Conservation (phyloP, 1,140 invertebrate genomes). For the Leptoteleia sp. region DNA sequence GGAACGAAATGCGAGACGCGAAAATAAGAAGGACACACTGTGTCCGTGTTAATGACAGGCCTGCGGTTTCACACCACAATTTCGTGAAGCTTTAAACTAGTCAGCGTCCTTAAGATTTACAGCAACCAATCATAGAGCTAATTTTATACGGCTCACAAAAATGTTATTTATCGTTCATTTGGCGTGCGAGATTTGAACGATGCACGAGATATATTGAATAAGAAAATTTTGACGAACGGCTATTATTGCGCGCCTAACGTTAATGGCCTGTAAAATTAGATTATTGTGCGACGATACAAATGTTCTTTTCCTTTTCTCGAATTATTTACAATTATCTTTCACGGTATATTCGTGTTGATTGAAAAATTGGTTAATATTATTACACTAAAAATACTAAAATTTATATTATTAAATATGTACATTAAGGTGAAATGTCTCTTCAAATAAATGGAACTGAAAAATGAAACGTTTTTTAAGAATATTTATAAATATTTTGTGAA, state of each 20-base stretch:
- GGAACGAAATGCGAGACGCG: conserved; percentile 15
- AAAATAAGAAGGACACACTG: conserved; percentile 23
- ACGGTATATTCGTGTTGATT: too few relatives aligned
- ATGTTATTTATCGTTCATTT: conserved; percentile 63
- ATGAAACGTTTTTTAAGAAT: too few relatives aligned
- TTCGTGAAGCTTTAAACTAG: conserved; percentile 60
- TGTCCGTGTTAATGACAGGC: conserved; percentile 60
- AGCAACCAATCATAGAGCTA: conserved; percentile 66
- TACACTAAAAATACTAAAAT: too few relatives aligned
- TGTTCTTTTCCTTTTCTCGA: too few relatives aligned
- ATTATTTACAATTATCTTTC: too few relatives aligned
- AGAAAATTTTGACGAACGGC: conserved; percentile 2
- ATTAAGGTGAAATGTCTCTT: too few relatives aligned
- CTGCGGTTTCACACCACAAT: conserved; percentile 62
- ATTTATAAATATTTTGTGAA: too few relatives aligned
- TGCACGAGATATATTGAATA: conserved; percentile 4
- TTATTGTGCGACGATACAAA: too few relatives aligned
- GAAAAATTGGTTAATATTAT: too few relatives aligned
- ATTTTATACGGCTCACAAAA: conserved; percentile 64
- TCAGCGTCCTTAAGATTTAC: conserved; percentile 62
- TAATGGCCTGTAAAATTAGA: conserved; percentile 8
- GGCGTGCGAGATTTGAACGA: conserved; percentile 6
- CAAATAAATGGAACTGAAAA: too few relatives aligned
- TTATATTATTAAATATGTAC: too few relatives aligned
- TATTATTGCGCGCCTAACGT: neutral